phyloP scores from a whole-genome alignment of 1,140 invertebrate species.

The Copidosoma floridanum region DNA sequence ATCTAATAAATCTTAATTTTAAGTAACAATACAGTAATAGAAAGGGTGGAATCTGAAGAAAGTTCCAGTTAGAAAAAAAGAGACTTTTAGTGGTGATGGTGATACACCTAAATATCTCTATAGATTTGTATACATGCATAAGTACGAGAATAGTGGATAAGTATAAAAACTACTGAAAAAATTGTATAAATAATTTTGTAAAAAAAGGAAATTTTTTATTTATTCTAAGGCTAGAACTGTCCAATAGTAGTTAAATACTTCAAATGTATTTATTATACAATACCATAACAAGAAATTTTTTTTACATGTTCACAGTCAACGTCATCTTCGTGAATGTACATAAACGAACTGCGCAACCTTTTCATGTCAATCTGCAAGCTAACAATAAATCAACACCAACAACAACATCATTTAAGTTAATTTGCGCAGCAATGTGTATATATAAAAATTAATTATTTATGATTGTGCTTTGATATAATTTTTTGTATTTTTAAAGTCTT shows the following conservation, averaged over 20 bases:
- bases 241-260: constrained; percentile 23
- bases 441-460: constrained; percentile 39
- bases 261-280: constrained; percentile 24
- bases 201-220: constrained; percentile 18
- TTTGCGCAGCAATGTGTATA: constrained; percentile 53
- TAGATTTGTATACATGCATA: constrained; percentile 38
- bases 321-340: constrained; percentile 55
- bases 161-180: too few species aligned
- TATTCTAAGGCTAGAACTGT: constrained; percentile 31
- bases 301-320: constrained; percentile 56
- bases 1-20: too few species aligned
- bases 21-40: too few species aligned
- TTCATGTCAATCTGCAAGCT: constrained; percentile 50
- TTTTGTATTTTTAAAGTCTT: constrained; percentile 35
- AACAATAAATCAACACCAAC: constrained; percentile 43
- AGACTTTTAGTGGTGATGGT: constrained; percentile 7
- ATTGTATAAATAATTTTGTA: too few species aligned
- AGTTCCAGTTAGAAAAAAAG: too few species aligned
- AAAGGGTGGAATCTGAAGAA: too few species aligned
- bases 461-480: constrained; percentile 42
- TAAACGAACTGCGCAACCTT: constrained; percentile 53
- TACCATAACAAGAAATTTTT: constrained; percentile 39
- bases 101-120: constrained; percentile 15
- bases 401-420: constrained; percentile 52
- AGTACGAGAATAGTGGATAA: too few species aligned